These are phyloP conservation scores for Chaenocephalus aceratus DNA, from an alignment of 2,113 vertebrate species.

Conservation along the genomic window DNA sequence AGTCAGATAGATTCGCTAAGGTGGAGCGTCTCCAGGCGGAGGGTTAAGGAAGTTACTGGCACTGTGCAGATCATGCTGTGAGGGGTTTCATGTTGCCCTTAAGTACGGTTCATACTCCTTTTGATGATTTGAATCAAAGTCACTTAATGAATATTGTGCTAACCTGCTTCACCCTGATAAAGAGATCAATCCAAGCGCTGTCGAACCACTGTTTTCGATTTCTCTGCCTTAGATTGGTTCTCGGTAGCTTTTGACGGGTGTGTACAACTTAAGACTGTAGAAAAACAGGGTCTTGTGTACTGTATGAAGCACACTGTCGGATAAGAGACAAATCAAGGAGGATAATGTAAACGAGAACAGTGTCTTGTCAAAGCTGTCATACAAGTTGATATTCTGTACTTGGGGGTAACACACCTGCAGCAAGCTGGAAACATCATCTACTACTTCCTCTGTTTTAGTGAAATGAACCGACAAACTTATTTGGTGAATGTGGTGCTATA, in stretches of 20 bases:
- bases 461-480: constrained; percentile 65
- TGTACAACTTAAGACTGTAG: not conserved
- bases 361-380: constrained; percentile 1
- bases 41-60: constrained; percentile 39
- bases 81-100: constrained; percentile 59
- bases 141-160: constrained; percentile 7
- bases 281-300: not conserved
- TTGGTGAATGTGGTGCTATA: constrained; percentile 84
- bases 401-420: constrained; percentile 59
- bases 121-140: not conserved
- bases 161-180: constrained; percentile 6
- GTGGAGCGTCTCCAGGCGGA: constrained; percentile 63
- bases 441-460: constrained; percentile 69
- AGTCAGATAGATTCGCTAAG: constrained; percentile 68
- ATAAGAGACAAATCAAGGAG: not conserved
- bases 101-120: constrained; percentile 59
- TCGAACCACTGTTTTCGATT: constrained; percentile 13
- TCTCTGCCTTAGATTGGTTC: constrained; percentile 14
- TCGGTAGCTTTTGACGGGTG: not conserved
- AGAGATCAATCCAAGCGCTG: not conserved
- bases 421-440: constrained; percentile 64
- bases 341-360: constrained; percentile 6
- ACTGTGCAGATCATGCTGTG: constrained; percentile 39
- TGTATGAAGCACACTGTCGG: not conserved
- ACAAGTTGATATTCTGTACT: constrained; percentile 47